Percentiles rank a stretch among this genome's conserved stretches.
phyloP scores from a whole-genome alignment of 2,888 invertebrate genomes.

The Eupithecia pulchellata region DNA sequence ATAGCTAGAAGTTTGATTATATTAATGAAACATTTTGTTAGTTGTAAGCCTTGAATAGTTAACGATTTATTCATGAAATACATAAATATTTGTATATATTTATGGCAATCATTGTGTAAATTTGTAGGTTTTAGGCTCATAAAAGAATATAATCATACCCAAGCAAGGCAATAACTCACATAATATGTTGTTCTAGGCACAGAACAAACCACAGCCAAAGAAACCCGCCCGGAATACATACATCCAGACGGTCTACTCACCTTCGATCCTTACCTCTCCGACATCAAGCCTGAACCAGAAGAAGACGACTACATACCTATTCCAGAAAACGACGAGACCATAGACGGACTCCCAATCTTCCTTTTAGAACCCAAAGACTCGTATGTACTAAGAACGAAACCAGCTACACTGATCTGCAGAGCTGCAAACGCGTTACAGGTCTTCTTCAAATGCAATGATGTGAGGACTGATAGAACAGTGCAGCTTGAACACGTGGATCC shows the following conservation, averaged over 20 bases:
- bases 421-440: conserved; percentile 95
- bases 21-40: neutral
- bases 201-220: conserved; percentile 74
- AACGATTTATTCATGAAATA: neutral
- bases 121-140: neutral
- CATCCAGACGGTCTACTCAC: conserved; percentile 76
- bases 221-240: conserved; percentile 77
- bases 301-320: conserved; percentile 82
- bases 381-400: conserved; percentile 95
- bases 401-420: conserved; percentile 94
- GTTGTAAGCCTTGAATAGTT: neutral
- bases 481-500: conserved; percentile 92
- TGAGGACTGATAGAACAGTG: conserved; percentile 82
- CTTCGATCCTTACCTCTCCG: conserved; percentile 78
- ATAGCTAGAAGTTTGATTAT: neutral
- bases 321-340: conserved; percentile 86
- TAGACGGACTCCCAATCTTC: conserved; percentile 93
- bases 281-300: conserved; percentile 73
- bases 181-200: conserved; percentile 62
- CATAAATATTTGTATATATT: neutral
- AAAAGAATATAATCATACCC: no score
- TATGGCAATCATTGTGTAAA: neutral
- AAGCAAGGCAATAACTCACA: neutral
- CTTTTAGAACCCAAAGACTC: conserved; percentile 94
- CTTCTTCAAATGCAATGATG: conserved; percentile 92